Percentiles rank a stretch among this genome's conserved stretches.
phyloP scores from a whole-genome alignment of 2,113 vertebrate genomes.

The Microtus montanus region DNA sequence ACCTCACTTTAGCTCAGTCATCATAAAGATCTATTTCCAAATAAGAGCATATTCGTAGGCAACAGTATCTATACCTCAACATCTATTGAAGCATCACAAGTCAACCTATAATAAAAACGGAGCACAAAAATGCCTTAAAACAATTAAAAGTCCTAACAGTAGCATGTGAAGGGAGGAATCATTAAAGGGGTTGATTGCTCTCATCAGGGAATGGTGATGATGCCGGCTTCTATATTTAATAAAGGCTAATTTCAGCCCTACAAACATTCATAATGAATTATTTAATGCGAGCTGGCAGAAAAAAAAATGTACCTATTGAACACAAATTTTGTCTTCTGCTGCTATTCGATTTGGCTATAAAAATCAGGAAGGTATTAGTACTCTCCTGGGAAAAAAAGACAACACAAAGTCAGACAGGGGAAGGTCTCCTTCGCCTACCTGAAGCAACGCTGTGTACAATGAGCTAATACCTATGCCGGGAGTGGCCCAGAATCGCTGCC shows the following conservation, averaged over 20 bases:
- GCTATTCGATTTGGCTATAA: slow-evolving; percentile 51
- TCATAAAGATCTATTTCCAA: neutral
- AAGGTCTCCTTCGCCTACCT: neutral
- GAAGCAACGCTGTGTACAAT: neutral
- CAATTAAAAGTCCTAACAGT: slow-evolving; percentile 29
- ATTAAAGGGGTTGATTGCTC: slow-evolving; percentile 53
- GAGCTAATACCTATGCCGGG: neutral
- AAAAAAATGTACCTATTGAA: slow-evolving; percentile 64
- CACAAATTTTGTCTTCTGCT: slow-evolving; percentile 69
- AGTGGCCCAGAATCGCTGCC: neutral
- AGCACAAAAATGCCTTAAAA: neutral
- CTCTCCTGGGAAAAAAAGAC: slow-evolving; percentile 36
- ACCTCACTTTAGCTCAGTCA: slow-evolving; percentile 3
- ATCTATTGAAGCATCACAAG: neutral
- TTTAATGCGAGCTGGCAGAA: slow-evolving; percentile 72
- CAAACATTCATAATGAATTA: slow-evolving; percentile 71
- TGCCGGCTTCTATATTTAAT: slow-evolving; percentile 74
- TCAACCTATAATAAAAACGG: neutral
- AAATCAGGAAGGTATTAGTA: slow-evolving; percentile 59
- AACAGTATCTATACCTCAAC: neutral
- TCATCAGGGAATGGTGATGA: slow-evolving; percentile 53
- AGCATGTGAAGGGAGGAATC: slow-evolving; percentile 43
- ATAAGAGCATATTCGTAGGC: neutral
- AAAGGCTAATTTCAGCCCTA: slow-evolving; percentile 72
- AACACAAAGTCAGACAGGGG: slow-evolving; percentile 11